Evolutionary conservation across 2,113 vertebrate genomes (phyloP).

Genomic region (Pongo abelii): DNA sequence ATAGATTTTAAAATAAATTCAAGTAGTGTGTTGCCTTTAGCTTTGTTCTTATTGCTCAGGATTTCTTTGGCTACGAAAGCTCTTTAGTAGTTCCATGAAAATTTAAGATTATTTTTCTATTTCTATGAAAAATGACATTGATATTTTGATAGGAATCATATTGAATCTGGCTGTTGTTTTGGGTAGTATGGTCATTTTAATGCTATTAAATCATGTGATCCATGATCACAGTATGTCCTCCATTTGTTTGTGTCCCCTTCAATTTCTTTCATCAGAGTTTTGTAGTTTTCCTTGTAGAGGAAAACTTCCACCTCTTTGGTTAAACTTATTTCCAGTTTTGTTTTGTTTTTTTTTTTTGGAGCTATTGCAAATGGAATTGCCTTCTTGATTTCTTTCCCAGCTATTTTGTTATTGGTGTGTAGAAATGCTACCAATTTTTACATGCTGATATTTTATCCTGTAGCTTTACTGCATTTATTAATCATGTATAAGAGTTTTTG

Average conservation of each 20-base stretch:
- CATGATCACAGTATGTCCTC: not conserved
- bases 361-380: not conserved
- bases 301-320: not conserved
- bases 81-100: not conserved
- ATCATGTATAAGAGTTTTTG: not conserved
- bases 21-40: not conserved
- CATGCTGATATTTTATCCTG: not conserved
- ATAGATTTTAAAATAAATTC: not conserved
- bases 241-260: not conserved
- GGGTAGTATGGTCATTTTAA: not conserved
- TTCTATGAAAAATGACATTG: not conserved
- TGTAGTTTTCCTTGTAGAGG: not conserved
- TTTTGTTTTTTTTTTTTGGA: not conserved
- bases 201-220: not conserved
- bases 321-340: not conserved
- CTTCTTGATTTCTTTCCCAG: not conserved
- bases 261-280: not conserved
- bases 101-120: not conserved
- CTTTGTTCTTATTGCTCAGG: not conserved
- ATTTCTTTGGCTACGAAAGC: not conserved
- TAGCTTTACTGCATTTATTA: not conserved
- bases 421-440: not conserved
- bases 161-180: not conserved
- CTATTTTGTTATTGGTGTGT: not conserved
- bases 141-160: not conserved